Conservation (phyloP, 92 coral and sea anemone species). For the Parazoanthus swiftii region DNA sequence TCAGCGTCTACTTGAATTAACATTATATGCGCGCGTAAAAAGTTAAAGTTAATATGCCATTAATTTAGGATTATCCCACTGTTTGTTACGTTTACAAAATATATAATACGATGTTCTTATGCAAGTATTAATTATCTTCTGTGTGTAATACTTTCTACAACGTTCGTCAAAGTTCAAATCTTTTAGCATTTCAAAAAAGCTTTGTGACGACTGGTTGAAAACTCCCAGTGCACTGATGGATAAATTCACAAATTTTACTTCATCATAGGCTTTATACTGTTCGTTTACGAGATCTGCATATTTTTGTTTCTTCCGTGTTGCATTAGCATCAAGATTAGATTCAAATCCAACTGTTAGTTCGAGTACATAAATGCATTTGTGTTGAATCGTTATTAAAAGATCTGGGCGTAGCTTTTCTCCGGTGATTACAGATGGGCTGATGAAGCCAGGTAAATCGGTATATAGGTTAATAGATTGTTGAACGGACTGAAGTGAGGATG, state of each 20-base stretch:
- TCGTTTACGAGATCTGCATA: conserved; percentile 6
- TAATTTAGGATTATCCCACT: too few relatives aligned
- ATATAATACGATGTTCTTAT: conserved; percentile 22
- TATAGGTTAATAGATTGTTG: conserved; percentile 17
- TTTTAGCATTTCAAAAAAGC: conserved; percentile 21
- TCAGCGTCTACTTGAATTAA: too few relatives aligned
- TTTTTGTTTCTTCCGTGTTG: conserved; percentile 7
- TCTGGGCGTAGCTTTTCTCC: conserved; percentile 23
- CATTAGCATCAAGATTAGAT: conserved; percentile 24
- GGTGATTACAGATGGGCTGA: conserved; percentile 16
- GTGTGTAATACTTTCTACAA: background rate
- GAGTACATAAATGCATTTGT: conserved; percentile 12
- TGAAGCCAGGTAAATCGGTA: conserved; percentile 31
- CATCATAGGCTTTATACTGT: background rate
- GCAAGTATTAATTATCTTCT: background rate
- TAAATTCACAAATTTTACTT: conserved; percentile 9
- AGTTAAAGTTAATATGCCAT: too few relatives aligned
- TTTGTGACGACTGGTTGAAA: background rate
- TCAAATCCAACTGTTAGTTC: conserved; percentile 48
- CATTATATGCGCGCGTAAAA: too few relatives aligned
- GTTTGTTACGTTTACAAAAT: conserved; percentile 10
- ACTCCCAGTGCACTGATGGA: conserved; percentile 5
- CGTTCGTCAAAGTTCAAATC: conserved; percentile 11
- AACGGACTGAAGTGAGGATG: background rate
- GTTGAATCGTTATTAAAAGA: background rate